These are phyloP conservation scores for Cheilosia pagana DNA, from an alignment of 2,888 invertebrate species.

Conservation along the genomic window DNA sequence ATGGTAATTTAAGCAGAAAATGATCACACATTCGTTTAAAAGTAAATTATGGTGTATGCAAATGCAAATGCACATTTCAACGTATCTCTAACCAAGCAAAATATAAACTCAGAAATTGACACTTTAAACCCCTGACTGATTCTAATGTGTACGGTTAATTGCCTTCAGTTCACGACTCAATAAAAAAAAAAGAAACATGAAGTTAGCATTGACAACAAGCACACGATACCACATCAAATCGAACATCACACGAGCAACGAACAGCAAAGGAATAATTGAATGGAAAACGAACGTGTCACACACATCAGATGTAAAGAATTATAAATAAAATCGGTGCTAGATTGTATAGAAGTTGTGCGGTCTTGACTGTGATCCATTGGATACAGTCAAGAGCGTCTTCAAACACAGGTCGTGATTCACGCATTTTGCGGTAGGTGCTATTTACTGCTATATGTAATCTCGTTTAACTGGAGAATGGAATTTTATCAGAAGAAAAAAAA, in stretches of 20 bases:
- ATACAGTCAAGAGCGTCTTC: conserved; percentile 18
- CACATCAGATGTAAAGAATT: conserved; percentile 42
- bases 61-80: conserved; percentile 57
- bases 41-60: neutral
- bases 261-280: conserved; percentile 43
- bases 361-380: conserved; percentile 11
- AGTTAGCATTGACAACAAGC: conserved; percentile 49
- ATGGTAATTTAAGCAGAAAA: conserved; percentile 41
- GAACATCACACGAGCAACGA: conserved; percentile 31
- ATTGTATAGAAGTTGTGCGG: neutral
- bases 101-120: neutral
- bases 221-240: conserved; percentile 45
- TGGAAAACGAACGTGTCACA: conserved; percentile 52
- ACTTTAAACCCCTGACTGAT: conserved; percentile 36
- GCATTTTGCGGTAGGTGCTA: conserved; percentile 69
- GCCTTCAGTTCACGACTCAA: conserved; percentile 28
- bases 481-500: conserved; percentile 42
- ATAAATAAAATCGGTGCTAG: conserved; percentile 21
- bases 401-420: conserved; percentile 63
- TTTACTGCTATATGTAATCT: conserved; percentile 49
- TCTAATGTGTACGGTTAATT: conserved; percentile 43
- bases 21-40: neutral
- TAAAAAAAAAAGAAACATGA: conserved; percentile 16
- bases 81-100: neutral
- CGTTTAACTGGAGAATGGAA: conserved; percentile 31